Evolutionary conservation across 2,797 vertebrate species (phyloP).

Genomic region (Chanos chanos): DNA sequence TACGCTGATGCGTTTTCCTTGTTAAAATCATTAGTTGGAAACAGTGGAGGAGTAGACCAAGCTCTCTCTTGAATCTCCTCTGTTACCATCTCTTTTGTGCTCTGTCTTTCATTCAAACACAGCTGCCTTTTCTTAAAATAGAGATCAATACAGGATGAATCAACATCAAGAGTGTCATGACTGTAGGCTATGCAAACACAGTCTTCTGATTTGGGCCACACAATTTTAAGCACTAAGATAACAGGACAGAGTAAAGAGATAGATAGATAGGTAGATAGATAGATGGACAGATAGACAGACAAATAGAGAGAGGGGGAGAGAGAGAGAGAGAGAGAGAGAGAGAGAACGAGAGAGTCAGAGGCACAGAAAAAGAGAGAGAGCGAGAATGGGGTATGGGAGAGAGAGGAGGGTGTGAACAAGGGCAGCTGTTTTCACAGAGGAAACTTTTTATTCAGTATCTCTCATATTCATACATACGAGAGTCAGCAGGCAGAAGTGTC

Average conservation of each 20-base stretch:
- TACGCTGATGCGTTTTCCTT: too few species aligned
- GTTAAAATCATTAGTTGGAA: too few species aligned
- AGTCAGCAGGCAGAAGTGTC: constrained; percentile 23
- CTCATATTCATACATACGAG: constrained; percentile 20
- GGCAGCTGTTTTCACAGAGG: constrained; percentile 1
- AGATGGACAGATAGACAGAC: not conserved
- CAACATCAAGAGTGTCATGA: not conserved
- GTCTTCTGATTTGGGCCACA: constrained; percentile 15
- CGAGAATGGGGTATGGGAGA: not conserved
- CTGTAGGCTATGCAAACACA: constrained; percentile 12
- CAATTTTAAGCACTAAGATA: too few species aligned
- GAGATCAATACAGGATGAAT: constrained; percentile 16
- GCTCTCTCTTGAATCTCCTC: not conserved
- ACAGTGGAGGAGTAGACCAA: not conserved
- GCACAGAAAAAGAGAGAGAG: not conserved
- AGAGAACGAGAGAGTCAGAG: not conserved
- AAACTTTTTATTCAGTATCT: constrained; percentile 9
- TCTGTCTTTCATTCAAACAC: constrained; percentile 8
- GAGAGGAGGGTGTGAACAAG: not conserved
- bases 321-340: not conserved
- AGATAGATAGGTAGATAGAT: not conserved
- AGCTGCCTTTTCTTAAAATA: constrained; percentile 17
- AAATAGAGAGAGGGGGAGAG: constrained; percentile 2
- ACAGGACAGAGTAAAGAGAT: not conserved
- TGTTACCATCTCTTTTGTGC: constrained; percentile 1